Evolutionary conservation across 1,140 invertebrate species (phyloP), one percentile per base, ranked within the genome.

Genomic region (Neuroterus valhalla): DNA sequence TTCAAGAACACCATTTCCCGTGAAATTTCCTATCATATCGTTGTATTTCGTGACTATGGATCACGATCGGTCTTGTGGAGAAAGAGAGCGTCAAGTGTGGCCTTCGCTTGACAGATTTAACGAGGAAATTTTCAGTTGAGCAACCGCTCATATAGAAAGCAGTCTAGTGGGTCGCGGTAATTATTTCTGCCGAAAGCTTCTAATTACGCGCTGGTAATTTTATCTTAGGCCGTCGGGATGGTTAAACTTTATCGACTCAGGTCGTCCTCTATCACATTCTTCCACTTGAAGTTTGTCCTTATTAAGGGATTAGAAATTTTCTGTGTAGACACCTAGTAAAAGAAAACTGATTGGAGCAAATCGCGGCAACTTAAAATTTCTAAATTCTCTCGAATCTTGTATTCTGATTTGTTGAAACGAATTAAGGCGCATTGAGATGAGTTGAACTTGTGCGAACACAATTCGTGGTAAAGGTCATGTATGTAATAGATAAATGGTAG

Each of bases 121-220:
- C 50, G 50, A 52, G 50, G 50, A 23, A 52, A 52, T 52, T 52
- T 52, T 52, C 50, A 52, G 17, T 21, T 19, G 19, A 21, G 50
- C 50, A 52, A 52, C 19, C 23, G 50, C 50, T 21, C 31, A 38
- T 38, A 52, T 52, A 11, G 50, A 52, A 52, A 52, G 12, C 72
- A 68, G 70, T 75, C 66, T 76, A 79, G 76, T 79, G 78, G 78
- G 74, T 73, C 70, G 78, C 68, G 67, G 69, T 77, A 81, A 84
- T 84, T 74, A 82, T 82, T 80, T 82, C 80, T 76, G 69, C 66
- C 78, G 77, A 79, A 76, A 79, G 77, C 71, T 80, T 77, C 76
- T 77, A 81, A 84, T 84, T 84, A 84, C 80, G 75, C 75, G 70
- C 68, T 74, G 23, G 75, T 71, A 78, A 84, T 82, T 68, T 78